phyloP scores from a whole-genome alignment of 2,113 vertebrate species.

The Corythornis madagascariensis region DNA sequence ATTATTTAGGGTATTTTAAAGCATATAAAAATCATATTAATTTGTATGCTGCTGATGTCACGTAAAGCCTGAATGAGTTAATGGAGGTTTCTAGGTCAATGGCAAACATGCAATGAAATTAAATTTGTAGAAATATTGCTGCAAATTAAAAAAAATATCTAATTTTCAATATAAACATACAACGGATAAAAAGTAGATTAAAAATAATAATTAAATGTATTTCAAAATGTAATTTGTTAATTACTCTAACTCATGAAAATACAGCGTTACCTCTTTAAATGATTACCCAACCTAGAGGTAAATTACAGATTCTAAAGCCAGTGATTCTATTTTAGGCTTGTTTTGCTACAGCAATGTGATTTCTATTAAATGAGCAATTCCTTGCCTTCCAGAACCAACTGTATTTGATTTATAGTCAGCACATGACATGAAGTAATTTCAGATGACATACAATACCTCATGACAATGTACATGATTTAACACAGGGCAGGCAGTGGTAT shows the following conservation, averaged over 20 bases:
- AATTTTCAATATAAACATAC: background rate
- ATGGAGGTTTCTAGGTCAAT: conserved; percentile 57
- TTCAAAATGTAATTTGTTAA: background rate
- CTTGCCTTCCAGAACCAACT: conserved; percentile 42
- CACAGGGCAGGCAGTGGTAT: background rate
- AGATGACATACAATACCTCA: conserved; percentile 6
- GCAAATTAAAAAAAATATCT: background rate
- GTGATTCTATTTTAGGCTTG: background rate
- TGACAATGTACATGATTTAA: background rate
- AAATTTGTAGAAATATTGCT: background rate
- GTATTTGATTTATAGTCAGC: conserved; percentile 23
- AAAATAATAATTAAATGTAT: background rate
- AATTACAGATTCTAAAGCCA: background rate
- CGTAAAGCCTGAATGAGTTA: background rate
- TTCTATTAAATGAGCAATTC: conserved; percentile 30
- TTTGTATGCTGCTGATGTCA: background rate
- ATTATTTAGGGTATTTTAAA: background rate
- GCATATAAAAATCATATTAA: background rate
- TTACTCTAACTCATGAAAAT: background rate
- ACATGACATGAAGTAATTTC: background rate
- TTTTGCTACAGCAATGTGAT: conserved; percentile 24
- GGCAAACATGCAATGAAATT: background rate
- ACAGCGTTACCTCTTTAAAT: background rate
- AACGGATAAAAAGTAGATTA: background rate
- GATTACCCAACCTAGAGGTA: background rate